Evolutionary conservation across 2,113 vertebrate species (phyloP), one percentile per base, ranked within the genome.

Genomic region (Callithrix jacchus): DNA sequence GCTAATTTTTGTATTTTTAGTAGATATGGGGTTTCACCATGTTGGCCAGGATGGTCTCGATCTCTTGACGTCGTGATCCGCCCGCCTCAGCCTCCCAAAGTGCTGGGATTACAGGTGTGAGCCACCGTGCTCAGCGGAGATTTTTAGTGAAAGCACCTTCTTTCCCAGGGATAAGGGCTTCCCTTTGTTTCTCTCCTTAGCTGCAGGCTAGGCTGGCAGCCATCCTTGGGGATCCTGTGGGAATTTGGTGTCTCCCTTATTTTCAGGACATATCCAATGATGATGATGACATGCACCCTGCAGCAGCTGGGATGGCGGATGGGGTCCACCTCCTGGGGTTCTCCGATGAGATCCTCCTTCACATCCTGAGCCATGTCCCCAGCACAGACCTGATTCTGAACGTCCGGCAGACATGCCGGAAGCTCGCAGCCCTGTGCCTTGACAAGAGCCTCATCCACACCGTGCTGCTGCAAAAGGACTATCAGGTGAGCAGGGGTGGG

Each of bases 321-420:
- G 98, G 97, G 0, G 97, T 99, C 96, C 99, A 99, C 88, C 98
- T 99, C 96, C 99, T 99, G 6, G 99, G 99, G 89, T 99, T 99
- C 95, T 99, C 99, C 0, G 99, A 99, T 45, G 99, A 99, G 98
- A 99, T 99, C 97, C 98, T 99, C 76, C 97, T 99, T 95, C 99
- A 99, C 96, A 99, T 99, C 96, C 99, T 99, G 94, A 99, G 98
- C 82, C 99, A 99, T 0, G 98, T 99, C 49, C 99, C 99, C 35
- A 99, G 99, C 97, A 99, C 98, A 13, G 99, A 99, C 98, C 98
- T 99, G 90, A 98, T 99, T 80, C 97, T 99, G 87, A 99, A 98
- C 0, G 99, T 99, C 95, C 98, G 99, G 42, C 98, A 96, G 5
- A 99, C 99, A 93, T 99, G 99, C 98, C 99, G 98, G 92, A 99